A percentile compares a stretch with the other conserved stretches of the same genome.
Conservation (phyloP, 2,888 invertebrate genomes). For the Eudemis profundana region DNA sequence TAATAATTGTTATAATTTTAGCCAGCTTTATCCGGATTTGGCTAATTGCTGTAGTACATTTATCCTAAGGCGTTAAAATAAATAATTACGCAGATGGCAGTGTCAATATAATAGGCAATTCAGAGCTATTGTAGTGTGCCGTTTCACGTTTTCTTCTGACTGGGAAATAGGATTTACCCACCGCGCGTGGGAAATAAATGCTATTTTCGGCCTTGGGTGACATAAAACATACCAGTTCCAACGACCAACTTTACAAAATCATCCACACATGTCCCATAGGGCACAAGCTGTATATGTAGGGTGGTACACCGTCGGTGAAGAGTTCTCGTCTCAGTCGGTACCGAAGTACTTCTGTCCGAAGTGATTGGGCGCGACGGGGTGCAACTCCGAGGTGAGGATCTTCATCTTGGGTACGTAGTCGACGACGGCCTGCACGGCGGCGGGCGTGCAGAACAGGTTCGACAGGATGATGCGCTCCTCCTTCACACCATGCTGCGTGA, state of each 20-base stretch:
- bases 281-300: neutral
- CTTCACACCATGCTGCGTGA: slow-evolving; percentile 96
- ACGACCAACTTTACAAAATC: neutral
- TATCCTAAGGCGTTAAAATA: too few relatives aligned
- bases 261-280: neutral
- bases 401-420: slow-evolving; percentile 95
- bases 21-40: too few relatives aligned
- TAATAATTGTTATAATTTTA: too few relatives aligned
- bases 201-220: too few relatives aligned
- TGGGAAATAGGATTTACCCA: too few relatives aligned
- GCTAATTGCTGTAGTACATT: too few relatives aligned
- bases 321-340: slow-evolving; percentile 90
- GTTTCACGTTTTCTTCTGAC: too few relatives aligned
- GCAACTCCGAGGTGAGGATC: slow-evolving; percentile 97
- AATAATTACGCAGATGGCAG: too few relatives aligned
- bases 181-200: too few relatives aligned
- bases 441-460: slow-evolving; percentile 98
- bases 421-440: slow-evolving; percentile 93
- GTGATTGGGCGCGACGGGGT: slow-evolving; percentile 97
- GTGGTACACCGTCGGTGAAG: neutral
- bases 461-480: slow-evolving; percentile 98
- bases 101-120: too few relatives aligned
- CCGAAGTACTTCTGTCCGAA: slow-evolving; percentile 99
- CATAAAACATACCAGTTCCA: too few relatives aligned
- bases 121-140: too few relatives aligned